Evolutionary conservation across 2,113 vertebrate species (phyloP).

Genomic region (Erythrocebus patas): DNA sequence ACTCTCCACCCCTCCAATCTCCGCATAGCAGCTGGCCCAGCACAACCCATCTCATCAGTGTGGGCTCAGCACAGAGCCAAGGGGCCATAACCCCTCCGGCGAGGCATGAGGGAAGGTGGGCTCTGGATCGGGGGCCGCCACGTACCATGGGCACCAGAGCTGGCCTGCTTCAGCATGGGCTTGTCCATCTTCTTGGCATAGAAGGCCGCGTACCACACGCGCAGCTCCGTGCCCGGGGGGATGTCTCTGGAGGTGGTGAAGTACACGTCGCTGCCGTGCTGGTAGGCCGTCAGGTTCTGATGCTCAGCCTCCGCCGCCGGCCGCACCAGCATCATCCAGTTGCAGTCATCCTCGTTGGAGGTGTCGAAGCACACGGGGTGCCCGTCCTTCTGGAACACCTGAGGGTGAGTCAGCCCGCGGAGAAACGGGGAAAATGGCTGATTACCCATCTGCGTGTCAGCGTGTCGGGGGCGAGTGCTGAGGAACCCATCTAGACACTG

Average conservation of each 20-base stretch:
- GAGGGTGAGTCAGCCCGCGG: fast-evolving
- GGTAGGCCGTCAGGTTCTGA: slow-evolving; percentile 97
- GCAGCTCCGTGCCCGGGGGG: slow-evolving; percentile 91
- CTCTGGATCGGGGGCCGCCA: fast-evolving
- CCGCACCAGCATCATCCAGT: slow-evolving; percentile 99
- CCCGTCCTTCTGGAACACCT: slow-evolving; percentile 95
- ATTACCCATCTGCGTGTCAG: background rate
- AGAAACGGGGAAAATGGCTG: background rate
- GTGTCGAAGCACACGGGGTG: slow-evolving; percentile 91
- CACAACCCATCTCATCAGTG: fast-evolving
- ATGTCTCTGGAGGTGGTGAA: slow-evolving; percentile 98
- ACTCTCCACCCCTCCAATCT: fast-evolving
- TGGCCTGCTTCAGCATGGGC: slow-evolving; percentile 88
- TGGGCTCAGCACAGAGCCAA: fast-evolving
- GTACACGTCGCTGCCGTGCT: slow-evolving; percentile 94
- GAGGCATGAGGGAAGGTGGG: fast-evolving
- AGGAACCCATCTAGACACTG: fast-evolving
- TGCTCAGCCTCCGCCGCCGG: slow-evolving; percentile 90
- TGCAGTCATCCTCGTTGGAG: slow-evolving; percentile 95
- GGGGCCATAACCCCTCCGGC: fast-evolving
- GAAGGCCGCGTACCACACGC: slow-evolving; percentile 99
- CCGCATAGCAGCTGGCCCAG: fast-evolving
- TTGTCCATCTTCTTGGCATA: slow-evolving; percentile 99
- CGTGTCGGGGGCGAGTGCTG: fast-evolving
- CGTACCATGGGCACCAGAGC: slow-evolving; percentile 81